Conservation (phyloP, 2,113 vertebrate genomes). For the Nettapus auritus region DNA sequence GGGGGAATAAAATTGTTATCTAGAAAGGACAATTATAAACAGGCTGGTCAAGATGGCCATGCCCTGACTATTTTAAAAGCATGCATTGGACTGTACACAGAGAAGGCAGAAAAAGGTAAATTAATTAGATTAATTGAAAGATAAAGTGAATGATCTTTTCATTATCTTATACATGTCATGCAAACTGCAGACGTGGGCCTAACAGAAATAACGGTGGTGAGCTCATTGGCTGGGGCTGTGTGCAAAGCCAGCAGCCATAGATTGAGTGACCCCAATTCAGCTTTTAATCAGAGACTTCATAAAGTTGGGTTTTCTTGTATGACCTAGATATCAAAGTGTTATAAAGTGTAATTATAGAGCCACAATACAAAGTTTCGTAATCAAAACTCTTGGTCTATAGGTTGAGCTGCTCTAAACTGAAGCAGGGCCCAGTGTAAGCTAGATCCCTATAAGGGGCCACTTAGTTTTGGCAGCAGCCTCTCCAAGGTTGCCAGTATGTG, state of each 20-base stretch:
- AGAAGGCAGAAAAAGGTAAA: not conserved
- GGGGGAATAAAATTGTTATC: not conserved
- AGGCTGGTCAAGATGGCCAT: not conserved
- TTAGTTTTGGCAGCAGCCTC: not conserved
- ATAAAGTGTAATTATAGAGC: not conserved
- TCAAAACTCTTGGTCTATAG: not conserved
- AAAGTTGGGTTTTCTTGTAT: not conserved
- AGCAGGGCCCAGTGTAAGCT: not conserved
- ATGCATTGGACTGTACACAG: not conserved
- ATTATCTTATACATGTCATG: not conserved
- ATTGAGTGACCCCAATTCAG: not conserved
- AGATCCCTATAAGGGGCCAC: not conserved
- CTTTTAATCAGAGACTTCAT: not conserved
- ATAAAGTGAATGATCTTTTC: not conserved
- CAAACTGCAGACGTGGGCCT: not conserved
- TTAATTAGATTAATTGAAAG: not conserved
- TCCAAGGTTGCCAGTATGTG: not conserved
- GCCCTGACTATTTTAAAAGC: not conserved
- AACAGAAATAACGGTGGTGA: not conserved
- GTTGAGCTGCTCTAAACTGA: not conserved
- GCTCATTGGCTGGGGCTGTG: fast-evolving
- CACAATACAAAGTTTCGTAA: not conserved
- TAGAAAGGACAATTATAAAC: not conserved
- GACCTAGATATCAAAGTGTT: not conserved
- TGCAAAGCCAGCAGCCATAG: not conserved